Evolutionary conservation across 1,140 invertebrate genomes (phyloP).

Genomic region (Papilio glaucus): DNA sequence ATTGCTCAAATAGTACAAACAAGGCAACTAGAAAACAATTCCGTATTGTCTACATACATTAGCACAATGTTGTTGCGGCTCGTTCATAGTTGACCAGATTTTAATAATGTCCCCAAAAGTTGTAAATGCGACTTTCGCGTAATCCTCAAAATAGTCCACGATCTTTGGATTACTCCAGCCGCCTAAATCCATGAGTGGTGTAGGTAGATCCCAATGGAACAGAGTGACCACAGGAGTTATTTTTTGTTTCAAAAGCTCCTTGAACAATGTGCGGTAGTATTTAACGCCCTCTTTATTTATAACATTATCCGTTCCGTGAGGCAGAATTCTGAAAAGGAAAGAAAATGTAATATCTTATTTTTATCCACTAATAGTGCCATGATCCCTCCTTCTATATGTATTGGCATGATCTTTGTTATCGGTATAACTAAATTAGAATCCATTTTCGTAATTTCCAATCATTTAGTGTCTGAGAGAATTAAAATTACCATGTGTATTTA

Average conservation of each 20-base stretch:
- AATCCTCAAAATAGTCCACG: slow-evolving; percentile 86
- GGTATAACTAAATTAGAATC: no score
- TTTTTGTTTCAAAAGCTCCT: slow-evolving; percentile 83
- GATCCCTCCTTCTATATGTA: no score
- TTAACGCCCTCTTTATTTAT: slow-evolving; percentile 84
- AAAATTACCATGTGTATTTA: no score
- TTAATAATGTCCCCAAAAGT: slow-evolving; percentile 86
- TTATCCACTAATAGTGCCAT: no score
- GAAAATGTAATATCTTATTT: background rate
- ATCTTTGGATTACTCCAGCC: slow-evolving; percentile 85
- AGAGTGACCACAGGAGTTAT: slow-evolving; percentile 85
- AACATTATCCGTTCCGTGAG: slow-evolving; percentile 82
- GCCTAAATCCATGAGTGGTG: slow-evolving; percentile 84
- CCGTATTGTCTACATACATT: no score
- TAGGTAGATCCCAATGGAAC: slow-evolving; percentile 85
- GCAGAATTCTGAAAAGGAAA: slow-evolving; percentile 78
- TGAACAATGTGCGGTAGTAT: slow-evolving; percentile 86
- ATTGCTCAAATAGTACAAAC: no score
- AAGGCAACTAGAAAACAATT: no score
- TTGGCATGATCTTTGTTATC: no score
- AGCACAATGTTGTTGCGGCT: slow-evolving; percentile 75
- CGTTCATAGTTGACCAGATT: slow-evolving; percentile 83
- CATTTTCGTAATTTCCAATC: no score
- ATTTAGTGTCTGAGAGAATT: no score
- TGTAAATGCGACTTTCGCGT: slow-evolving; percentile 84